Evolutionary conservation across 2,888 invertebrate species (phyloP), one percentile per base, ranked within the genome.

Genomic region (Eurois occulta): DNA sequence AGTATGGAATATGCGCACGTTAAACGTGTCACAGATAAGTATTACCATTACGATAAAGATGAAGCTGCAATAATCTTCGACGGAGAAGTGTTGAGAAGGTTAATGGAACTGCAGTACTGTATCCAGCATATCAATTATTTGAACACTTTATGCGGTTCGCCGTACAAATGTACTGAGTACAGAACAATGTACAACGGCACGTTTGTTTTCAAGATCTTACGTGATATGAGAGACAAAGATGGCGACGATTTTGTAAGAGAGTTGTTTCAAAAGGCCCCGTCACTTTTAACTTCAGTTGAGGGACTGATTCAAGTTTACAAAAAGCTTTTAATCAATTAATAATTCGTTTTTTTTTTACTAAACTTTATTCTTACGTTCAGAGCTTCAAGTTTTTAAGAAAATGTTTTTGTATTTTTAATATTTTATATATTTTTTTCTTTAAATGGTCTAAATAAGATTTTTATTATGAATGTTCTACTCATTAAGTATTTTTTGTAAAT

Each of bases 41-140:
- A 90, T 85, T 90, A 89, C n/a, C 7, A 75, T 0, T 55, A 80
- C 0, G 32, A 71, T 0, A 0, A 43, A 0, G 1, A 4, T 1
- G 88, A 90, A 67, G 65, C 83, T 6, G 18, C n/a, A 16, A 8
- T 16, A 13, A 90, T 90, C 28, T 91, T 88, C n/a, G 71, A 89
- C 55, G 72, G 38, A 16, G 73, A 86, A 41, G 21, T 78, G 6
- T 28, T 89, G 32, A 87, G 90, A 65, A 87, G 87, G 0, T 81
- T 92, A 13, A 71, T 87, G 0, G 90, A 93, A 69, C 90, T 93
- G 24, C 90, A 93, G 41, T 88, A 87, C 58, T 92, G 92, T 72
- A 75, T 94, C 5, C 32, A 83, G 10, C 88, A 91, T 4, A 71
- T 94, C 64, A 93, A 94, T 84, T 72, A 89, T 77, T 86, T 94